Evolutionary conservation across 2,888 invertebrate genomes (phyloP).

Genomic region (Ferdinandea cuprea): DNA sequence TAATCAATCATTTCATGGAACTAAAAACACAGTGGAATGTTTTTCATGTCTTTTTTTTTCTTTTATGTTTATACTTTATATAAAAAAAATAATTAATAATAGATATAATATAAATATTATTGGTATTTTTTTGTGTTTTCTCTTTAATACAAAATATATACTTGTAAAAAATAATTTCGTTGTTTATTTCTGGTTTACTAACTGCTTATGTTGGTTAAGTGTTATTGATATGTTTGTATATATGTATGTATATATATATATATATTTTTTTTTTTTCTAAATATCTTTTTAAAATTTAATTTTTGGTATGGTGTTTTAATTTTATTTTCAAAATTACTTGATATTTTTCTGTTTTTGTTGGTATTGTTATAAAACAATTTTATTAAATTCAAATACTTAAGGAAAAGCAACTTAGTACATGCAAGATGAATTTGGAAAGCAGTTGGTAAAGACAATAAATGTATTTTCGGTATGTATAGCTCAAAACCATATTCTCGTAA

Average conservation of each 20-base stretch:
- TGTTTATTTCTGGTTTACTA: slow-evolving; percentile 71
- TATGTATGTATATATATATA: slow-evolving; percentile 17
- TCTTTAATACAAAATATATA: slow-evolving; percentile 65
- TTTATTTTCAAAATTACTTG: not conserved
- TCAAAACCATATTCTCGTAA: too few species aligned
- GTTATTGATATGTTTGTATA: slow-evolving; percentile 56
- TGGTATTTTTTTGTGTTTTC: slow-evolving; percentile 23
- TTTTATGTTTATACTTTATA: too few species aligned
- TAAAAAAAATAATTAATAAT: slow-evolving; percentile 19
- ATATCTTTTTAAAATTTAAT: slow-evolving; percentile 16
- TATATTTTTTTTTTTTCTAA: not conserved
- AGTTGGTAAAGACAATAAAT: too few species aligned
- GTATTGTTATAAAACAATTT: slow-evolving; percentile 27
- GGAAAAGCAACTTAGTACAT: not conserved
- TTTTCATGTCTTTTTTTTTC: not conserved
- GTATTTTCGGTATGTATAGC: too few species aligned
- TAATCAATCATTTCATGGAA: slow-evolving; percentile 23
- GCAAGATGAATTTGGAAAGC: not conserved
- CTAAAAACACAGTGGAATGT: slow-evolving; percentile 41
- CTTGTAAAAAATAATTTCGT: slow-evolving; percentile 74
- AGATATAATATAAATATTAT: slow-evolving; percentile 50
- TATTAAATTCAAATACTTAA: not conserved
- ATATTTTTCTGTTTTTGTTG: slow-evolving; percentile 26
- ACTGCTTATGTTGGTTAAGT: slow-evolving; percentile 61
- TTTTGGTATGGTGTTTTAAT: slow-evolving; percentile 42